phyloP scores from a whole-genome alignment of 2,797 vertebrate genomes.

The Cercopithecus mitis region DNA sequence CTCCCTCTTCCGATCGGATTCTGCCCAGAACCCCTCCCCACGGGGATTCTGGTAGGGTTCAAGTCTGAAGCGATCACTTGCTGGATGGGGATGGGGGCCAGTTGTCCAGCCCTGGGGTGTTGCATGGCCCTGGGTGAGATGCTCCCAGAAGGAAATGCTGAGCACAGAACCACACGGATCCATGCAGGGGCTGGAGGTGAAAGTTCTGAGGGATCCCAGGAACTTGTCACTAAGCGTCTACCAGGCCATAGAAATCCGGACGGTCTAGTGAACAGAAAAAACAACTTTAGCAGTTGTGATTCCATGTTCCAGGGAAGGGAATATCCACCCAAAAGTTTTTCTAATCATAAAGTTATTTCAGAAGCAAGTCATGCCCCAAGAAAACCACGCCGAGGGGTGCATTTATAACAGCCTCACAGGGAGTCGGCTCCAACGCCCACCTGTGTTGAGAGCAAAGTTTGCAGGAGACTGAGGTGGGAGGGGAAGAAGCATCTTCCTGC shows the following conservation, averaged over 20 bases:
- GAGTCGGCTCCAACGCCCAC: neutral
- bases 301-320: neutral
- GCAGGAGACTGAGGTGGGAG: neutral
- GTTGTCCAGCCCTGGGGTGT: neutral
- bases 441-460: accelerated
- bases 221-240: accelerated
- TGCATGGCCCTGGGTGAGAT: accelerated
- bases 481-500: neutral
- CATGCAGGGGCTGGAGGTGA: accelerated
- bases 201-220: neutral
- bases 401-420: neutral
- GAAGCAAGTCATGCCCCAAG: neutral
- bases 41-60: neutral
- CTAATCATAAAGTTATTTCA: neutral
- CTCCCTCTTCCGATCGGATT: neutral
- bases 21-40: neutral
- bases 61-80: neutral
- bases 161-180: neutral
- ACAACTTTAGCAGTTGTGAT: neutral
- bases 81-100: accelerated
- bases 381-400: neutral
- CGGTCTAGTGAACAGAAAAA: neutral
- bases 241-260: neutral
- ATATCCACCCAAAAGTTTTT: neutral
- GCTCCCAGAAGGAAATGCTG: neutral